Evolutionary conservation across 1,140 invertebrate species (phyloP), one percentile per base, ranked within the genome.

Genomic region (Aphaenogaster floridana): DNA sequence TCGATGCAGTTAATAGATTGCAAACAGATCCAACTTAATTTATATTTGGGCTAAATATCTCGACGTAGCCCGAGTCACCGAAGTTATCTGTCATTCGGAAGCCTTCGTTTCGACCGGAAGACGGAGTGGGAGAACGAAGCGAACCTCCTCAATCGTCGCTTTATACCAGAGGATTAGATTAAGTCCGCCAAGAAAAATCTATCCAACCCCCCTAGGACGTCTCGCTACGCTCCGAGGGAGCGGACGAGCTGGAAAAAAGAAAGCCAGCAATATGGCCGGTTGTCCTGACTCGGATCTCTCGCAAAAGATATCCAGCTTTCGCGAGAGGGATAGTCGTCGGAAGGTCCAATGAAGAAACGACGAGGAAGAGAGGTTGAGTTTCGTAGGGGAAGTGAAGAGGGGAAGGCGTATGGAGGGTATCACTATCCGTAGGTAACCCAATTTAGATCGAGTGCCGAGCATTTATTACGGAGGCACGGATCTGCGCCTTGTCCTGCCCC

Each of bases 401-500:
- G 86, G 87, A 88, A 74, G 85, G 80, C 21, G n/a, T 50, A 50
- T 69, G 42, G 17, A 63, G 42, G 76, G 87, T 83, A 83, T 93
- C 71, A 57, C 86, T 79, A 89, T 87, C 89, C 90, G 88, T 91
- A 91, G 90, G 88, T 95, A 95, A 95, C 95, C 95, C 95, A 95
- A 95, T 95, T 95, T 95, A 95, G 95, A 95, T 95, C 94, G 94
- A 95, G 95, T 95, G 93, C 88, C 91, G 91, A 91, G 92, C 94
- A 95, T 95, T 95, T 95, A 93, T 95, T 94, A 94, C 91, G 79
- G 86, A 89, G 89, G 88, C 90, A 92, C 92, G 89, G 83, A 92
- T 88, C 86, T 42, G 54, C 88, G 74, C 52, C 93, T 93, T 91
- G 92, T 92, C 89, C 89, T 79, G 71, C 85, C 79, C 61, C 83